Evolutionary conservation across 2,113 vertebrate species (phyloP), one percentile per base, ranked within the genome.

Genomic region (Rhinoptilus africanus): DNA sequence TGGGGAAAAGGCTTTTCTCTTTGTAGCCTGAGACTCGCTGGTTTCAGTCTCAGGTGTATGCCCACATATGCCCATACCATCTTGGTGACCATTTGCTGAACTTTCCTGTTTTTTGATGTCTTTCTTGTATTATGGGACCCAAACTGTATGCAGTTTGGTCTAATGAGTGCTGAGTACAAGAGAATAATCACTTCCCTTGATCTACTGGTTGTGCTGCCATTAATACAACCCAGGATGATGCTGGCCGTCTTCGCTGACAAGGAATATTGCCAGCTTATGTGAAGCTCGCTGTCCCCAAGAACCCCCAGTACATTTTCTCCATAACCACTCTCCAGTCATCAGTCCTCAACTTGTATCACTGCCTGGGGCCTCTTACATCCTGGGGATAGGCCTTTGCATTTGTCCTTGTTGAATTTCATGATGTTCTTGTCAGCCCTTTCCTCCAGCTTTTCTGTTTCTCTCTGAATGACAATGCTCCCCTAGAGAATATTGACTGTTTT

Each of bases 1-100:
- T 43, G 1, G 3, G 5, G 9, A 32, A 57, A 77, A 51, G 0
- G 0, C 3, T 74, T 85, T 85, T 51, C 30, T 73, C 9, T 4
- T 43, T 45, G 23, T 20, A 74, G 28, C 7, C 4, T 56, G 12
- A 87, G 50, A 7, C 15, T 32, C 9, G 64, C 39, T 64, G 16
- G 4, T 54, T 89, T 83, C 35, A 75, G 19, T 15, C 19, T 80
- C 56, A 87, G 22, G 9, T 7, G n/a, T 26, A 26, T 0, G 2
- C 6, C 41, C 6, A 20, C 30, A 56, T 56, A 56, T 39, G 9
- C 12, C 11, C 14, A 7, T 47, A 73, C 8, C 5, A 18, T 56
- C 51, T 62, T 67, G 8, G 10, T 1, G 0, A 32, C 14, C 6
- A 8, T 62, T 64, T 89, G 23, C 6, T 56, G 5, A 75, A 35